These are phyloP conservation scores for Stichodactyla helianthus DNA, from an alignment of 64 coral and sea anemone species.

Conservation along the genomic window DNA sequence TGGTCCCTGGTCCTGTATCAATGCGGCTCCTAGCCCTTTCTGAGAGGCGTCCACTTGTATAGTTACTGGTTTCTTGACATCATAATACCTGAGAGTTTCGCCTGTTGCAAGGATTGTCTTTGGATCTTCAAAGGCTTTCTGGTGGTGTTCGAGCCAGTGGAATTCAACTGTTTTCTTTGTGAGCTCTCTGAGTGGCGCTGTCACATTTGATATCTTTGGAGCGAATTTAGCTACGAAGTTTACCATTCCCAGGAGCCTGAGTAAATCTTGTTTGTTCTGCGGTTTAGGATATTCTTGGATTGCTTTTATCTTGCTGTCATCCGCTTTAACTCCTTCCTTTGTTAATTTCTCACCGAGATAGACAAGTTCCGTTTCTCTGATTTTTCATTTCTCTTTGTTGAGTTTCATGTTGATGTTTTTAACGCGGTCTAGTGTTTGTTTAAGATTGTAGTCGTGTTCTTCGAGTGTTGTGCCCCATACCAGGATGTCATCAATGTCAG, in stretches of 20 bases:
- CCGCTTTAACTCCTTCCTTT: too few species aligned
- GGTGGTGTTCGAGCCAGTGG: slow-evolving; percentile 37
- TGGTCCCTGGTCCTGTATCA: background rate
- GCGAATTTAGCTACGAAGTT: slow-evolving; percentile 7
- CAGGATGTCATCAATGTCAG: too few species aligned
- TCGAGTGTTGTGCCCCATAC: too few species aligned
- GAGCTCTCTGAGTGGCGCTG: slow-evolving; percentile 32
- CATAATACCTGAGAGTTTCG: slow-evolving; percentile 37
- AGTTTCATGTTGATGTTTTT: too few species aligned
- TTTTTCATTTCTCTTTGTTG: too few species aligned
- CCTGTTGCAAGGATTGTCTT: background rate
- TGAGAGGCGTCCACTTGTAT: slow-evolving; percentile 15
- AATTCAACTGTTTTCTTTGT: slow-evolving; percentile 31
- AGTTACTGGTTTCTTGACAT: slow-evolving; percentile 42
- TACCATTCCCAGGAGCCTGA: slow-evolving; percentile 29
- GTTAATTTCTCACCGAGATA: too few species aligned
- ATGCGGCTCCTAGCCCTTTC: slow-evolving; percentile 22
- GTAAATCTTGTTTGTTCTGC: slow-evolving; percentile 27
- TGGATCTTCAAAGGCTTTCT: slow-evolving; percentile 27
- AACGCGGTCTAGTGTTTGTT: too few species aligned
- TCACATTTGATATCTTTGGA: slow-evolving; percentile 6
- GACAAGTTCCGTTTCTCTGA: too few species aligned
- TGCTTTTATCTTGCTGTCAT: background rate
- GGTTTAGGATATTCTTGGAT: slow-evolving; percentile 28
- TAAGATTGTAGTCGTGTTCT: too few species aligned